Percentiles rank a stretch among this genome's conserved stretches.
Evolutionary conservation across 1,140 invertebrate species (phyloP).

Genomic region (Antheraea pernyi): DNA sequence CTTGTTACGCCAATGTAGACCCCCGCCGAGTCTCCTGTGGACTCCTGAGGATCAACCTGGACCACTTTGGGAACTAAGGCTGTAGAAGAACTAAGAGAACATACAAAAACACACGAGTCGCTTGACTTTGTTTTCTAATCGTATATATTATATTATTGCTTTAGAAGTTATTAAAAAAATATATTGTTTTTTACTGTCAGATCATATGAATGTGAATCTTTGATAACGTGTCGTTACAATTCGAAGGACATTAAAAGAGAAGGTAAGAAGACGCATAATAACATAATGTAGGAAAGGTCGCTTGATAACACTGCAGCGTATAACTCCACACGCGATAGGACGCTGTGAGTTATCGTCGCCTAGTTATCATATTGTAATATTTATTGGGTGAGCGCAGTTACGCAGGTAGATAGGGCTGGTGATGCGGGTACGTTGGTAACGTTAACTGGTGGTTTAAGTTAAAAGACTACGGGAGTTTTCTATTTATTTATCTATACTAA

Average conservation of each 20-base stretch:
- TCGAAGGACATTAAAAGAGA: not conserved
- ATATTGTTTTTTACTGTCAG: too few relatives aligned
- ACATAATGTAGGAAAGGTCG: not conserved
- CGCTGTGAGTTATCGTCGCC: not conserved
- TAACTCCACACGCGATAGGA: not conserved
- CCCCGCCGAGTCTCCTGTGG: too few relatives aligned
- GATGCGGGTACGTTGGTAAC: not conserved
- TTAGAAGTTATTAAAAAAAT: too few relatives aligned
- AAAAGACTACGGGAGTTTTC: not conserved
- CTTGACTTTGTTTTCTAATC: too few relatives aligned
- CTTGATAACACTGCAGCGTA: not conserved
- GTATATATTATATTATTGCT: too few relatives aligned
- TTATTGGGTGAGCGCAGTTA: slow-evolving; percentile 9
- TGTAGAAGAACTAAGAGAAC: too few relatives aligned
- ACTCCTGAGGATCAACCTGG: too few relatives aligned
- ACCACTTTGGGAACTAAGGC: too few relatives aligned
- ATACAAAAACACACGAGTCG: too few relatives aligned
- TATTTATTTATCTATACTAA: too few relatives aligned
- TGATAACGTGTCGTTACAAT: not conserved
- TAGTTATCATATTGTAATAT: slow-evolving; percentile 8
- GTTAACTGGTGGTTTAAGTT: not conserved
- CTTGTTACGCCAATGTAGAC: too few relatives aligned
- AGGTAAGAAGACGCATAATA: slow-evolving; percentile 1
- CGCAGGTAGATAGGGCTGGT: slow-evolving; percentile 10
- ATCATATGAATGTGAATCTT: too few relatives aligned